Percentiles rank a stretch among this genome's conserved stretches.
Evolutionary conservation across 2,113 vertebrate species (phyloP).

Genomic region (Gulo gulo): DNA sequence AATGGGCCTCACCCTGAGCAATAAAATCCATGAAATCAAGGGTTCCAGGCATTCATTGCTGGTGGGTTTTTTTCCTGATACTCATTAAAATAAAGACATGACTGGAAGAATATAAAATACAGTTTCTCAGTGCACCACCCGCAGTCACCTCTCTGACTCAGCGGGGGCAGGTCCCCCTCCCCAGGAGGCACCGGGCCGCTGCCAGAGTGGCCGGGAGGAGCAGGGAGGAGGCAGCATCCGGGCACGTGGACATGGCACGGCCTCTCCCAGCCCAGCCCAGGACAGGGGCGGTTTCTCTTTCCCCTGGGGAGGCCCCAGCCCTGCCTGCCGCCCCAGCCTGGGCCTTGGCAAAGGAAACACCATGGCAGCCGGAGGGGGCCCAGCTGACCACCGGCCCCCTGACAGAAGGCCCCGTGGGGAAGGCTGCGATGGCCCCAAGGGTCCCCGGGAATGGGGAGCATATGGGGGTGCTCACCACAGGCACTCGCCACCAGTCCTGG

Average conservation of each 20-base stretch:
- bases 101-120: background rate
- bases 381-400: background rate
- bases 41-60: background rate
- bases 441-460: background rate
- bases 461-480: background rate
- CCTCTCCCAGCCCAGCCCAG: background rate
- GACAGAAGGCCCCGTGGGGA: background rate
- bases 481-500: background rate
- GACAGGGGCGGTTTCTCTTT: fast-evolving
- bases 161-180: background rate
- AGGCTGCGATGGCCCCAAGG: background rate
- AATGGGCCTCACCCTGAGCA: background rate
- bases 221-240: background rate
- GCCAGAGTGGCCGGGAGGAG: fast-evolving
- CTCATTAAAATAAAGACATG: background rate
- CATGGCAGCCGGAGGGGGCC: background rate
- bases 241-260: fast-evolving
- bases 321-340: background rate
- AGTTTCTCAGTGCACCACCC: background rate
- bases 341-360: background rate
- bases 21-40: background rate
- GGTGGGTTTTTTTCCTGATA: background rate
- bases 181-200: no score
- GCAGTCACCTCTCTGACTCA: background rate
- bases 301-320: background rate